phyloP scores from a whole-genome alignment of 1,140 invertebrate species.

The Drosophila simulans region DNA sequence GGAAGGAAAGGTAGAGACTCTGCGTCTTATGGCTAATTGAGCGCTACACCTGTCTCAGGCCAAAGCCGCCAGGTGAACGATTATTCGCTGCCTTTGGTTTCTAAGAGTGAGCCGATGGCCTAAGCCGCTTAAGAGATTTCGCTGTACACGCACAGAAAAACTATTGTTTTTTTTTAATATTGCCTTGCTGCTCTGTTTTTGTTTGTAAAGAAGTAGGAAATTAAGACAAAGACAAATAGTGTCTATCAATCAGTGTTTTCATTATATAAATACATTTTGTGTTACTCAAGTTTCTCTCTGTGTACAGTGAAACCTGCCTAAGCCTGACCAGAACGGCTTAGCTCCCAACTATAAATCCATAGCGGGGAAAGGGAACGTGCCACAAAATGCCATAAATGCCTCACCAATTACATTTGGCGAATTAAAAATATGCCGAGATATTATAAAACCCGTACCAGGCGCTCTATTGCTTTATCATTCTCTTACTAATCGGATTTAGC shows the following conservation, averaged over 20 bases:
- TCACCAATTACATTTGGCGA: slow-evolving; percentile 66
- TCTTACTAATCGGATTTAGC: slow-evolving; percentile 67
- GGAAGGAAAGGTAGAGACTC: not conserved
- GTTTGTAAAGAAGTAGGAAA: too few relatives aligned
- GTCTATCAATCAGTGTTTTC: too few relatives aligned
- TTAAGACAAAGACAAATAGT: too few relatives aligned
- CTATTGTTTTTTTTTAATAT: not conserved
- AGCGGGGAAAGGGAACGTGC: slow-evolving; percentile 9
- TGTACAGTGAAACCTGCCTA: slow-evolving; percentile 32
- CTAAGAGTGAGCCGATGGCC: slow-evolving; percentile 29
- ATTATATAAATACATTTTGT: not conserved
- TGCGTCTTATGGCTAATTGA: slow-evolving; percentile 42
- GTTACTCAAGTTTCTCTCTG: slow-evolving; percentile 12
- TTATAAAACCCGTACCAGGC: slow-evolving; percentile 44
- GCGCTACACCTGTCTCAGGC: slow-evolving; percentile 40
- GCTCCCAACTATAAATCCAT: slow-evolving; percentile 14
- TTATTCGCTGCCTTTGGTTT: slow-evolving; percentile 44
- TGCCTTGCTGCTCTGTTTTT: too few relatives aligned
- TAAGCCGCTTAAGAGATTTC: slow-evolving; percentile 51
- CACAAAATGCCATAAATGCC: slow-evolving; percentile 39
- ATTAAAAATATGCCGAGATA: slow-evolving; percentile 60
- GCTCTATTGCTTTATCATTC: slow-evolving; percentile 32
- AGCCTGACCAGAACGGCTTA: slow-evolving; percentile 40
- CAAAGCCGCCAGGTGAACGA: slow-evolving; percentile 43
- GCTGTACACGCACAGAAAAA: slow-evolving; percentile 18